Base-by-base conservation (phyloP, 2,113 vertebrate genomes). In the Alexandromys fortis region DNA sequence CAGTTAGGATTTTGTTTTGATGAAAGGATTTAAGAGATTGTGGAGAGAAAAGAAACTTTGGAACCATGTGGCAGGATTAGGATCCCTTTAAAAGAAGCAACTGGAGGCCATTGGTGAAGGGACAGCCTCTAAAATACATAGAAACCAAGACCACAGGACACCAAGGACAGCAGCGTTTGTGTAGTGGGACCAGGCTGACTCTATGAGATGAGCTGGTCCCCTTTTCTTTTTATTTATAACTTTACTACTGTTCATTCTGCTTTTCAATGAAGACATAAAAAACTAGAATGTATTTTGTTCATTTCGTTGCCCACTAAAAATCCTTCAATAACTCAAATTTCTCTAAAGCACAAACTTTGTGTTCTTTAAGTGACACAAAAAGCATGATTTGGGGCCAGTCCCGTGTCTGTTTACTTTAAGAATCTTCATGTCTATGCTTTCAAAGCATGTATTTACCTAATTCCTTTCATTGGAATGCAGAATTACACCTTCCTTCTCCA, bases 241-340 rank as follows among this genome's bases (percentile, higher is more conserved):
- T 92, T 95, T 78, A 75, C 76, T 86, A 28, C 19, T 35, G 49
- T 82, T 45, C 70, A n/a, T 55, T 75, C 4, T 77, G 70, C 47
- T 77, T 95, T 82, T 92, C 86, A 47, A 38, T 5, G 70, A 92
- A 94, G 12, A 73, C 30, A 26, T 75, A 94, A 95, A 30, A 76
- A 89, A 47, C 14, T 90, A 67, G 87, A 82, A 72, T 49, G 2
- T 7, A n/a, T 12, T 78, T n/a, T 87, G 28, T 52, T 90, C 22
- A 73, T n/a, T 49, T 77, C 16, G 58, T 33, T 45, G 7, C 7
- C 38, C 73, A 47, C 63, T 88, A 63, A 38, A 73, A 89, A n/a
- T 92, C 61, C 6, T 94, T 88, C 49, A 83, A 2, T 45, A 82
- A 14, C 45, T 93, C 35, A 19, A n/a, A 92, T n/a, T 96, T 92